Evolutionary conservation across 2,797 vertebrate species (phyloP).

Genomic region (Agapornis canus): DNA sequence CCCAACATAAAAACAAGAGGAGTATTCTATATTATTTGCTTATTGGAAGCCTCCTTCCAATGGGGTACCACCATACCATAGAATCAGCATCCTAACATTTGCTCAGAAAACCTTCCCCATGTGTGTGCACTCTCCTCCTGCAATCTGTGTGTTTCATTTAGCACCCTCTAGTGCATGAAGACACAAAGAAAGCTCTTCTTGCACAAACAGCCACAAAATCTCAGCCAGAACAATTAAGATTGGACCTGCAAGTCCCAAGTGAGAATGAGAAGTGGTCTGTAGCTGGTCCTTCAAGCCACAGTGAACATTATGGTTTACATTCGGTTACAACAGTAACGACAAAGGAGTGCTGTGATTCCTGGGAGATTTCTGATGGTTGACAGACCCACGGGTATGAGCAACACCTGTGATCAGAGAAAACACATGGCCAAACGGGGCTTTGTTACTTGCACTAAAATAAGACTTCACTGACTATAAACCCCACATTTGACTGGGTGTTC

Average conservation of each 20-base stretch:
- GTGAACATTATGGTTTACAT: neutral
- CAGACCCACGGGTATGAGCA: neutral
- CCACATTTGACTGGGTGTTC: neutral
- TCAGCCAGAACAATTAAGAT: neutral
- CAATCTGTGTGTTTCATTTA: neutral
- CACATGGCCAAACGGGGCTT: neutral
- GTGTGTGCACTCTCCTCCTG: neutral
- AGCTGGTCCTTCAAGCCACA: neutral
- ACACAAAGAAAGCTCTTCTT: neutral
- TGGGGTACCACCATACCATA: neutral
- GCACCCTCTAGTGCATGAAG: neutral
- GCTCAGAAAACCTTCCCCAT: neutral
- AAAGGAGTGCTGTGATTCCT: neutral
- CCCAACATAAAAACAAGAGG: neutral
- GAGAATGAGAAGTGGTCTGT: neutral
- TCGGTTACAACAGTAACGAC: neutral
- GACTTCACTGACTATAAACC: neutral
- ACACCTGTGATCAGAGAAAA: neutral
- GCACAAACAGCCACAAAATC: neutral
- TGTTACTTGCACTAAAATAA: neutral
- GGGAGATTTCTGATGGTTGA: neutral
- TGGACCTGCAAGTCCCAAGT: neutral
- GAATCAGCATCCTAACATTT: neutral
- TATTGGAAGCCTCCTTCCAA: neutral
- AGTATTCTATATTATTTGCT: neutral